Base-by-base conservation (phyloP, 2,113 vertebrate species). In the Sinocyclocheilus anophthalmus region DNA sequence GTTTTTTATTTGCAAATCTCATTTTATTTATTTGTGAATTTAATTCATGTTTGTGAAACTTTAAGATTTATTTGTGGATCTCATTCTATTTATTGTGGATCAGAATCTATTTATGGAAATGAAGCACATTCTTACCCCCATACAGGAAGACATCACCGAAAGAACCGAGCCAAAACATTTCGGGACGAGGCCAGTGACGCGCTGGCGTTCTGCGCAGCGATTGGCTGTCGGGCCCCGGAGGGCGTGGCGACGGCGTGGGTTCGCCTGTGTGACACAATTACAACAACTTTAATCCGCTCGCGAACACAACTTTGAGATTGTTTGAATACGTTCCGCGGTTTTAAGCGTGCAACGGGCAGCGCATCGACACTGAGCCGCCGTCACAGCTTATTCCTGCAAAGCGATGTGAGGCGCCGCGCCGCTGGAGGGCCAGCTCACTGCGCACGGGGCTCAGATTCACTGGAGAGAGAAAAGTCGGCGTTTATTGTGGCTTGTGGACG, bases 241-340 rank as follows among this genome's bases (percentile, higher is more conserved):
- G 94, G 94, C 94, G 95, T 95, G 94, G 86, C 93, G 87, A 94
- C 92, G 91, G 94, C 96, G 95, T 96, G 94, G 93, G 92, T 96
- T 93, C 95, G 94, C 94, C 94, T 94, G 89, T 95, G 95, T 97
- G 97, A 97, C 96, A 97, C 96, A 97, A 97, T 97, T 97, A 96
- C 96, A 96, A 97, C 96, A 97, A 97, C 96, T 98, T 97, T 97
- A 95, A 96, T 95, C 95, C 93, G 95, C 92, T 94, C 94, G 88
- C 91, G 87, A 92, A 67, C 92, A 94, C 94, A 96, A 97, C 95
- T 96, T 97, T 97, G 93, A 93, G 90, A 94, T 92, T 75, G 37
- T 88, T 86, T 83, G 26, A 92, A 93, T 92, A 90, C 86, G 92
- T 94, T 94, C 91, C 81, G 89, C 89, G 87, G 63, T 76, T 55